Evolutionary conservation across 1,140 invertebrate genomes (phyloP).

Genomic region (Drosophila parvula): DNA sequence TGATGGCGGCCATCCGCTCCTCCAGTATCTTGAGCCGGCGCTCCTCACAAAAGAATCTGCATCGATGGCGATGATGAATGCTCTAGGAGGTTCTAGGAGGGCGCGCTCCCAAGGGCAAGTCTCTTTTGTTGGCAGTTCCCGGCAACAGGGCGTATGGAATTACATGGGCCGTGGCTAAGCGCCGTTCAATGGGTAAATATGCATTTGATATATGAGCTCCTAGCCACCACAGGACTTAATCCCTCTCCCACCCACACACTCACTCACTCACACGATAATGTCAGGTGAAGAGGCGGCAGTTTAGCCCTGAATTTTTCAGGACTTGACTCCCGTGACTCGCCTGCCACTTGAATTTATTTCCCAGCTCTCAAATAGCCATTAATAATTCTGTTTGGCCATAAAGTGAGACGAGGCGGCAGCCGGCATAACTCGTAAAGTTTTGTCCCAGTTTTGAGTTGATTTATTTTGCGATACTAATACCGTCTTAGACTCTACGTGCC

Average conservation of each 20-base stretch:
- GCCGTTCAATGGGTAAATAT: constrained; percentile 45
- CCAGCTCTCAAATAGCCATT: constrained; percentile 29
- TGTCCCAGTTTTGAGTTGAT: constrained; percentile 39
- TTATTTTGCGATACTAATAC: constrained; percentile 25
- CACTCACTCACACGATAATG: neutral
- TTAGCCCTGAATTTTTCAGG: constrained; percentile 21
- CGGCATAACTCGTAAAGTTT: constrained; percentile 16
- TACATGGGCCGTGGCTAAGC: constrained; percentile 20
- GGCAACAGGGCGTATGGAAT: constrained; percentile 15
- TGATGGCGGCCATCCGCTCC: constrained; percentile 31
- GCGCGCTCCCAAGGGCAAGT: constrained; percentile 8
- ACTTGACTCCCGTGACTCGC: constrained; percentile 3
- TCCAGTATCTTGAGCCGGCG: constrained; percentile 10
- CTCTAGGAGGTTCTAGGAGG: constrained; percentile 13
- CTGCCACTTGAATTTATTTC: constrained; percentile 27
- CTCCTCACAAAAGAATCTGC: constrained; percentile 22
- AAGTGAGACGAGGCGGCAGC: constrained; percentile 8
- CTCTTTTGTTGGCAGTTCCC: constrained; percentile 15
- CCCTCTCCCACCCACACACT: neutral
- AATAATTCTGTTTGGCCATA: constrained; percentile 23
- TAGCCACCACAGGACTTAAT: constrained; percentile 23
- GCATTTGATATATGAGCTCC: constrained; percentile 42
- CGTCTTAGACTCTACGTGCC: constrained; percentile 11
- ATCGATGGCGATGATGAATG: constrained; percentile 32
- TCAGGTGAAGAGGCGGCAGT: constrained; percentile 26